Evolutionary conservation across 2,113 vertebrate species (phyloP), one percentile per base, ranked within the genome.

Genomic region (Corythaeola cristata): DNA sequence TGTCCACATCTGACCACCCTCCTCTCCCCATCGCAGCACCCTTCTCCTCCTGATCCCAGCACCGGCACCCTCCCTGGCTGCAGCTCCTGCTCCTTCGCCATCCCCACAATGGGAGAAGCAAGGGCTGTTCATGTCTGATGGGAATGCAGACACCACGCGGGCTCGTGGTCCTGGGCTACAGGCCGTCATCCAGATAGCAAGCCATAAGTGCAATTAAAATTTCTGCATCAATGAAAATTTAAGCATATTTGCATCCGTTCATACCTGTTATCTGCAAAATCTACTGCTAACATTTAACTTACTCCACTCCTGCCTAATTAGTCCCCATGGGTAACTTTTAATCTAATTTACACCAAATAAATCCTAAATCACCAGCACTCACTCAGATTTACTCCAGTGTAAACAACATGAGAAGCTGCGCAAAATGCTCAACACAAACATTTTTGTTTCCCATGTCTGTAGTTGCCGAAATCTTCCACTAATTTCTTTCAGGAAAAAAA

Each of bases 331-430:
- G 94, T 81, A 49, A 76, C 58, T 90, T 95, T 89, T 91, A 88
- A 77, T 80, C 88, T 96, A 85, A 86, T 94, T 92, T 92, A 91
- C 66, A 90, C 77, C 88, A 64, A 94, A 89, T 68, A 93, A 85
- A 92, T 49, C 30, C 84, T 81, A 95, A 81, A 89, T 63, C 52
- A 75, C 35, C n/a, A 35, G 62, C 44, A 62, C 30, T 71, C 5
- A 0, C 22, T 89, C 53, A 66, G 39, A 75, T 90, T 81, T 87
- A 90, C 90, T 95, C 60, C 62, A 93, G 33, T 49, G 56, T 82
- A 95, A 97, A 86, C 83, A 94, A 37, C 35, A 39, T 45, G 58
- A 94, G 79, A 92, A 87, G 73, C 37, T 64, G 47, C 39, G 56
- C 52, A 92, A 95, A 90, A 86, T 14, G 53, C 77, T 44, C 35